Evolutionary conservation across 2,797 vertebrate genomes (phyloP).

Genomic region (Meriones psammophilus): DNA sequence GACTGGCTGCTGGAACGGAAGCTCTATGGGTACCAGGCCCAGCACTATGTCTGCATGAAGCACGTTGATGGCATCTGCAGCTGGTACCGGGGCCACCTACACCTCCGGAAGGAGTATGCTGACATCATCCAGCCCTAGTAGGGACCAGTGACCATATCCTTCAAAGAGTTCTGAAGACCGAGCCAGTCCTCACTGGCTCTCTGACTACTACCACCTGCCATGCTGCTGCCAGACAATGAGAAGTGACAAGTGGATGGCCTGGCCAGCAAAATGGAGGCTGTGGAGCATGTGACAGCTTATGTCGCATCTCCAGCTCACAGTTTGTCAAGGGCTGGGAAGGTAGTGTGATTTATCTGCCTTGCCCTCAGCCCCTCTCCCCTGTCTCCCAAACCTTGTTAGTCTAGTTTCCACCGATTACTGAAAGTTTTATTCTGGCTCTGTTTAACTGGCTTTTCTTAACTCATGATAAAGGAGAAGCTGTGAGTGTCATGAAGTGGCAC

Average conservation of each 20-base stretch:
- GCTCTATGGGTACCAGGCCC: slow-evolving; percentile 93
- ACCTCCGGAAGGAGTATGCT: slow-evolving; percentile 93
- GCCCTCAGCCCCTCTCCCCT: not conserved
- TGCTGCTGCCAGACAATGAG: slow-evolving; percentile 65
- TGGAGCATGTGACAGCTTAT: slow-evolving; percentile 28
- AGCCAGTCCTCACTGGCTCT: not conserved
- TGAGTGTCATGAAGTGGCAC: not conserved
- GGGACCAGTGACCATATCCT: not conserved
- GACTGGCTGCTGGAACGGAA: slow-evolving; percentile 94
- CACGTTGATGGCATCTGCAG: slow-evolving; percentile 93
- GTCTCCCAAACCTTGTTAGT: slow-evolving; percentile 18
- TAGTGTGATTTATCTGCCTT: not conserved
- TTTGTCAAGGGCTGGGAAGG: slow-evolving; percentile 14
- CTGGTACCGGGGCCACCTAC: slow-evolving; percentile 93
- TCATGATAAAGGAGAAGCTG: slow-evolving; percentile 41
- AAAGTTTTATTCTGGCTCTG: slow-evolving; percentile 55
- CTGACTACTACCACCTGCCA: slow-evolving; percentile 51
- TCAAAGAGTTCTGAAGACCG: slow-evolving; percentile 73
- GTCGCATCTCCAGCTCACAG: not conserved
- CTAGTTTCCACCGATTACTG: slow-evolving; percentile 28
- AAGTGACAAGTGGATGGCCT: slow-evolving; percentile 68
- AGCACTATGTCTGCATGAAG: slow-evolving; percentile 94
- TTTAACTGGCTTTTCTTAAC: slow-evolving; percentile 56
- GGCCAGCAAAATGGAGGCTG: slow-evolving; percentile 61
- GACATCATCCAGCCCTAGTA: slow-evolving; percentile 94